Percentiles rank a stretch among this genome's conserved stretches.
These are phyloP conservation scores for Dioctria linearis DNA, from an alignment of 2,888 invertebrate species.

Conservation along the genomic window DNA sequence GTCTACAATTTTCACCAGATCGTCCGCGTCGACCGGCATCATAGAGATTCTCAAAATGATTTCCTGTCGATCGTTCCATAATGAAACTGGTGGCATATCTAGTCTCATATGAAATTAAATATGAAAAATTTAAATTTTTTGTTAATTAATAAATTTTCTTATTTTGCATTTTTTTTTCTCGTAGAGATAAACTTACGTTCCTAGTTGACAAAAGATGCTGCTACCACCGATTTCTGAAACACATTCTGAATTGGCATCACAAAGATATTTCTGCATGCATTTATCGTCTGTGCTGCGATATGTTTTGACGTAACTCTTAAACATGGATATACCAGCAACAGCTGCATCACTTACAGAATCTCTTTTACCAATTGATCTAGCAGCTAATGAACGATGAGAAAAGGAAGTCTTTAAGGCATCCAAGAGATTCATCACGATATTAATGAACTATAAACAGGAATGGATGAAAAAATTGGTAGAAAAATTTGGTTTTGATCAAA, in stretches of 20 bases:
- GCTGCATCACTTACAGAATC: constrained; percentile 93
- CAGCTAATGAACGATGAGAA: constrained; percentile 89
- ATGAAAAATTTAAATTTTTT: neutral
- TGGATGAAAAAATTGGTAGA: constrained; percentile 67
- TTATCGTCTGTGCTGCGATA: constrained; percentile 83
- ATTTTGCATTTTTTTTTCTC: neutral
- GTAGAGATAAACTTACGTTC: constrained; percentile 85
- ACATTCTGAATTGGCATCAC: constrained; percentile 92
- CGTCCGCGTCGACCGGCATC: constrained; percentile 90
- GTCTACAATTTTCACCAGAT: constrained; percentile 87
- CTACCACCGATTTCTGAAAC: constrained; percentile 84
- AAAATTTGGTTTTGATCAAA: neutral
- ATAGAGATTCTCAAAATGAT: constrained; percentile 84
- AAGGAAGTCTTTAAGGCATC: constrained; percentile 94
- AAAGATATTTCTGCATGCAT: constrained; percentile 90
- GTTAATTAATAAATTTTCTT: neutral
- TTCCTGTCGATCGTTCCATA: constrained; percentile 82
- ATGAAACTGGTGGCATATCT: constrained; percentile 89
- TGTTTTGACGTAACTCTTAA: constrained; percentile 90
- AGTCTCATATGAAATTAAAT: neutral
- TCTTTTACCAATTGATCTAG: constrained; percentile 87
- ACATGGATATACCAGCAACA: constrained; percentile 88
- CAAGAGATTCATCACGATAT: constrained; percentile 90
- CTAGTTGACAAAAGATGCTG: constrained; percentile 92
- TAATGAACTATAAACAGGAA: constrained; percentile 82